phyloP scores from a whole-genome alignment of 2,888 invertebrate genomes.

The Eilema caniola region DNA sequence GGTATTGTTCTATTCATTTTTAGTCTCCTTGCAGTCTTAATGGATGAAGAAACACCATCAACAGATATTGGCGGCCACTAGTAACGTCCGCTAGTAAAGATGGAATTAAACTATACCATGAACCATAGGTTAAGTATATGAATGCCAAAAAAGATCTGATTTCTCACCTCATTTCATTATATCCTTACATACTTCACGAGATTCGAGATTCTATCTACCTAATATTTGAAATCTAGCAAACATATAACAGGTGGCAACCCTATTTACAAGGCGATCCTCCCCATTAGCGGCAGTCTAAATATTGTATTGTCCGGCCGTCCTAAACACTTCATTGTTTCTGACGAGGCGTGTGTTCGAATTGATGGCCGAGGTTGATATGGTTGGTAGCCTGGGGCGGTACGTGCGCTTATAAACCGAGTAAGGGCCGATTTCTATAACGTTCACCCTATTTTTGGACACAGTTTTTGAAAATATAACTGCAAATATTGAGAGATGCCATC shows the following conservation, averaged over 20 bases:
- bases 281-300: constrained; percentile 74
- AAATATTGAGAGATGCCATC: no score
- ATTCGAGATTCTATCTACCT: no score
- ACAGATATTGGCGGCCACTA: not conserved
- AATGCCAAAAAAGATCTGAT: no score
- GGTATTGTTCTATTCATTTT: no score
- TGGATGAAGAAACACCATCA: not conserved
- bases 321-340: constrained; percentile 75
- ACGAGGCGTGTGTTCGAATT: constrained; percentile 64
- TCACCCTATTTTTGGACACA: constrained; percentile 32
- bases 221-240: no score
- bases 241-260: constrained; percentile 44
- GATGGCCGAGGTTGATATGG: constrained; percentile 67
- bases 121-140: no score
- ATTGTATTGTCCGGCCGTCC: constrained; percentile 70
- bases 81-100: not conserved
- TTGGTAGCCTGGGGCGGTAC: constrained; percentile 51
- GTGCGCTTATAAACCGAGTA: constrained; percentile 28
- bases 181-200: no score
- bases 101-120: no score
- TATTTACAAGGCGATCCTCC: constrained; percentile 67
- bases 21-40: no score
- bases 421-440: constrained; percentile 25
- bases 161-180: no score
- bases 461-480: no score